Evolutionary conservation across 2,888 invertebrate genomes (phyloP).

Genomic region (Cotesia congregata): DNA sequence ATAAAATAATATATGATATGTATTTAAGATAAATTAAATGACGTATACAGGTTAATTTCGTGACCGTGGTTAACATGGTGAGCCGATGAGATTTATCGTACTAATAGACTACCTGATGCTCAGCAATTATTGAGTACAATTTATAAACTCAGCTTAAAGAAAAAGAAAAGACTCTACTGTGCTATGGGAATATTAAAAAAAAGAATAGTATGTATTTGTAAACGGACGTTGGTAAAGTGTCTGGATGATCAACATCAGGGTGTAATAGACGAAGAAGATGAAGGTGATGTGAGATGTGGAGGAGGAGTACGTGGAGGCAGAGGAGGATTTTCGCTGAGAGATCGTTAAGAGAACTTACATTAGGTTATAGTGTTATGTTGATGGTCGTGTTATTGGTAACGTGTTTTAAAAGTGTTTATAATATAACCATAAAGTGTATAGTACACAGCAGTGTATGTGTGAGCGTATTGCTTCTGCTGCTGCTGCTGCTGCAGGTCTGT

Average conservation of each 20-base stretch:
- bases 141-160: constrained; percentile 3
- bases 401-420: constrained; percentile 21
- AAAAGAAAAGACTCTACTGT: not conserved
- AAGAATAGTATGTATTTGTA: constrained; percentile 9
- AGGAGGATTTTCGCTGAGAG: constrained; percentile 40
- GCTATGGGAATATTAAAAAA: not conserved
- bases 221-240: not conserved
- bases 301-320: not conserved
- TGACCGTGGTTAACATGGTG: constrained; percentile 32
- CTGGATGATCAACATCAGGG: constrained; percentile 1
- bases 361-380: constrained; percentile 1
- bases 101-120: constrained; percentile 33
- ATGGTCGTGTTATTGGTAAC: constrained; percentile 11
- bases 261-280: constrained; percentile 17
- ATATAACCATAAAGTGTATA: constrained; percentile 25
- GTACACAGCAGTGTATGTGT: too few relatives aligned
- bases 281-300: not conserved
- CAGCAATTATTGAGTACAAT: constrained; percentile 19
- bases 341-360: constrained; percentile 39
- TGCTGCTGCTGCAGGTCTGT: not conserved
- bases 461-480: not conserved
- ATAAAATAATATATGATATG: not conserved
- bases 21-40: not conserved
- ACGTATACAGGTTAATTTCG: constrained; percentile 24
- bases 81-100: constrained; percentile 23